Conservation (phyloP, 2,113 vertebrate species). For the Lonchura striata region DNA sequence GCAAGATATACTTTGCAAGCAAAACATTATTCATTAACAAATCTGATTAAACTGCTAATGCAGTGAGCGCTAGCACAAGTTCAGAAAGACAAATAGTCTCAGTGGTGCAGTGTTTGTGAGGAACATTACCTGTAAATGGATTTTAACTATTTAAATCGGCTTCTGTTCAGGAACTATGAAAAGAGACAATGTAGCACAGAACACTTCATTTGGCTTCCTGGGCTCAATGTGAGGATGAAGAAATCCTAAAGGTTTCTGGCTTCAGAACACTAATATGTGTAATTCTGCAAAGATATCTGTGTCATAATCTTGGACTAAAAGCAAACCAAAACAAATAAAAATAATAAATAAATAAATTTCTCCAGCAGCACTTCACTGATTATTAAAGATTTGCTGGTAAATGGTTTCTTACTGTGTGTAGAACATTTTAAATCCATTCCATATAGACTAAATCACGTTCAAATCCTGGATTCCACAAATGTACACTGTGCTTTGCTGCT, state of each 20-base stretch:
- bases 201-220: background rate
- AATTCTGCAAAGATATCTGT: background rate
- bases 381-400: background rate
- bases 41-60: constrained; percentile 56
- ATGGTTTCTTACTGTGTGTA: background rate
- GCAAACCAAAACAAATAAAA: background rate
- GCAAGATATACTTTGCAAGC: constrained; percentile 41
- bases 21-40: constrained; percentile 61
- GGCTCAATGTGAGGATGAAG: background rate
- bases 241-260: background rate
- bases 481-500: background rate
- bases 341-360: background rate
- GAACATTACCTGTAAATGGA: constrained; percentile 33
- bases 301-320: background rate
- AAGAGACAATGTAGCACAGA: background rate
- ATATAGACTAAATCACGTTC: background rate
- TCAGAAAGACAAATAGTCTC: constrained; percentile 60
- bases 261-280: background rate
- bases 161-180: constrained; percentile 28
- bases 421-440: background rate
- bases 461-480: background rate
- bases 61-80: constrained; percentile 19
- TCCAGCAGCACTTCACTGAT: background rate
- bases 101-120: constrained; percentile 37
- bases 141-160: constrained; percentile 62